Base-by-base conservation (phyloP, 2,888 invertebrate genomes). In the Empis stercorea region DNA sequence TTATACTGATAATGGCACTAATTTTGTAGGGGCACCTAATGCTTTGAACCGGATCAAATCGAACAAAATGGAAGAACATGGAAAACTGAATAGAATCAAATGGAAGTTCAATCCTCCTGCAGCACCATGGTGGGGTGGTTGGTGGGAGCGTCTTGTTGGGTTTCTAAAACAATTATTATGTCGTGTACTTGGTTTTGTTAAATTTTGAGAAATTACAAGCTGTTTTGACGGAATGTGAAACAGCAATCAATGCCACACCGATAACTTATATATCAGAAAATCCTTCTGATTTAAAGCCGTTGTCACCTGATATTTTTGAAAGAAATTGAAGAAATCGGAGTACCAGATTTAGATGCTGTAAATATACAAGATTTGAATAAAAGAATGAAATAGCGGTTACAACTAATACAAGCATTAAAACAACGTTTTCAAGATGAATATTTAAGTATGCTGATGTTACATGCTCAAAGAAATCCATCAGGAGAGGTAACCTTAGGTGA, bases 101-200 rank as follows among this genome's bases (percentile, higher is more conserved):
- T 61, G 62, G 62, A 50, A 51, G 11, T 70, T 68, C 50, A 70
- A 62, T 44, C 61, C 64, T 6, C 65, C 65, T 6, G 52, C 57
- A 1, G 62, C 67, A 4, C 54, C 68, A 2, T 71, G 70, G 68
- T 64, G 64, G 65, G 68, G 68, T 43, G 69, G 71, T 38, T 64
- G 61, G 53, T 71, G 64, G 58, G 68, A 71, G 53, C 52, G 67
- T 15, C 51, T 71, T 5, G 56, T 70, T 11, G 57, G 62, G 10
- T 43, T 63, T 9, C 34, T 68, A 6, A 71, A 72, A 51, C 47
- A 49, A 10, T 45, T 66, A 10, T 47, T 71, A 14, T 47, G 61
- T 13, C 56, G 59, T 45, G 54, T 61, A 9, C 49, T 71, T 2
- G 64, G 68, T 10, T 57, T 56, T 38, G 54, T 60, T 4, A 56